These are phyloP conservation scores for Tuta absoluta DNA, from an alignment of 2,888 invertebrate genomes.

Conservation along the genomic window DNA sequence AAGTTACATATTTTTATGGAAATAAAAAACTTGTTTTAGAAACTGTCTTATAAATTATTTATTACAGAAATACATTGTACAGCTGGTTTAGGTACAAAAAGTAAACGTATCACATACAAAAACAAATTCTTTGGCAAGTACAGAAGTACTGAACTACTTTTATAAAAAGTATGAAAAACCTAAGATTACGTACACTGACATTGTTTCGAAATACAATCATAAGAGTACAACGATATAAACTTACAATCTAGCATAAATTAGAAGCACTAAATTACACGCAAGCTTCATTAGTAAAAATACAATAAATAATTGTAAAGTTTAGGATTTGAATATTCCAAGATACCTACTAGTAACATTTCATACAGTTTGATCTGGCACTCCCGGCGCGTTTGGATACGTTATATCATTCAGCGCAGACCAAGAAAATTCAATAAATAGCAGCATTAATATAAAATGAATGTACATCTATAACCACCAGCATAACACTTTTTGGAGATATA, in stretches of 20 bases:
- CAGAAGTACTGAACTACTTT: conserved; percentile 55
- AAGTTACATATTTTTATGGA: conserved; percentile 3
- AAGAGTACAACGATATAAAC: conserved; percentile 22
- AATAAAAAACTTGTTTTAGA: conserved; percentile 32
- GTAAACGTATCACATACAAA: conserved; percentile 77
- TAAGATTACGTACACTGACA: conserved; percentile 28
- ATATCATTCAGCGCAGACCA: too few species aligned
- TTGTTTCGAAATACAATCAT: neutral
- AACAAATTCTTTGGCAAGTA: conserved; percentile 78
- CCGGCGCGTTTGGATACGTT: too few species aligned
- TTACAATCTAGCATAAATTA: conserved; percentile 29
- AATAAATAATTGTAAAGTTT: neutral
- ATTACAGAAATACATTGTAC: conserved; percentile 61
- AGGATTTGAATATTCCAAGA: neutral
- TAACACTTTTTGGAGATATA: too few species aligned
- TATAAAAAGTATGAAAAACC: conserved; percentile 49
- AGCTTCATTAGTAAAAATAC: conserved; percentile 25
- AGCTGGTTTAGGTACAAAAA: conserved; percentile 63
- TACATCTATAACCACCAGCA: too few species aligned
- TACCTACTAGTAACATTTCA: too few species aligned
- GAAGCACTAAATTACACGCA: conserved; percentile 45
- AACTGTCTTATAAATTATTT: conserved; percentile 45
- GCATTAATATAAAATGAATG: too few species aligned
- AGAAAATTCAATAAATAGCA: too few species aligned
- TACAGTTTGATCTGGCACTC: too few species aligned